These are phyloP conservation scores for Ammodytes dubius DNA, from an alignment of 2,113 vertebrate genomes.

Conservation along the genomic window DNA sequence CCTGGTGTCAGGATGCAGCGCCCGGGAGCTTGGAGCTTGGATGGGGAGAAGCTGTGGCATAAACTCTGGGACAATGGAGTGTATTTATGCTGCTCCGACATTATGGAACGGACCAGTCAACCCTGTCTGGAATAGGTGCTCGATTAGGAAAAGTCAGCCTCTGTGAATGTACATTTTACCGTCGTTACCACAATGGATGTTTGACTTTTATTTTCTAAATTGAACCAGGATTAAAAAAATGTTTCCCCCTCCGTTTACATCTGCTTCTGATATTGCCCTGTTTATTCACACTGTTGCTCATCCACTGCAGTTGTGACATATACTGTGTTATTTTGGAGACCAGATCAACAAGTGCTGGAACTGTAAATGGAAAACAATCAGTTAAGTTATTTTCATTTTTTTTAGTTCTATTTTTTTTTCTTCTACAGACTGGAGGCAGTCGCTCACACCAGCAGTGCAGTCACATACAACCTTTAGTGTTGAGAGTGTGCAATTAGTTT, in stretches of 20 bases:
- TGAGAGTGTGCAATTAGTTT: slow-evolving; percentile 2
- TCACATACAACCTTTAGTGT: background rate
- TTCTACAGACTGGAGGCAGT: background rate
- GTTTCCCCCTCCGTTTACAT: slow-evolving; percentile 52
- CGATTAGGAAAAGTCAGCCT: slow-evolving; percentile 31
- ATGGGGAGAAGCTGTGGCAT: slow-evolving; percentile 44
- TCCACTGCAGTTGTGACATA: slow-evolving; percentile 44
- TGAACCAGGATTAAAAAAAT: slow-evolving; percentile 37
- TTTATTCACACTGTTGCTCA: slow-evolving; percentile 36
- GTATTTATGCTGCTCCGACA: slow-evolving; percentile 34
- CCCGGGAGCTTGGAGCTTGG: slow-evolving; percentile 42
- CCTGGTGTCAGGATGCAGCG: slow-evolving; percentile 39
- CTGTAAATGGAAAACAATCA: slow-evolving; percentile 44
- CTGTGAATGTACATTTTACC: slow-evolving; percentile 4
- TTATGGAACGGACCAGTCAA: slow-evolving; percentile 62
- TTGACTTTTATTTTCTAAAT: slow-evolving; percentile 43
- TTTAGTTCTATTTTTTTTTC: slow-evolving; percentile 7
- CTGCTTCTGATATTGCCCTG: slow-evolving; percentile 56
- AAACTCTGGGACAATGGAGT: slow-evolving; percentile 46
- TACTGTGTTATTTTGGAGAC: slow-evolving; percentile 51
- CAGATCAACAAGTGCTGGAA: slow-evolving; percentile 40
- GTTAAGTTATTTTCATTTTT: slow-evolving; percentile 30
- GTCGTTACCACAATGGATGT: slow-evolving; percentile 39
- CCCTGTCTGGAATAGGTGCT: slow-evolving; percentile 33
- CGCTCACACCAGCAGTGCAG: background rate